Conservation (phyloP, 2,888 invertebrate genomes). For the Stomorhina lunata region DNA sequence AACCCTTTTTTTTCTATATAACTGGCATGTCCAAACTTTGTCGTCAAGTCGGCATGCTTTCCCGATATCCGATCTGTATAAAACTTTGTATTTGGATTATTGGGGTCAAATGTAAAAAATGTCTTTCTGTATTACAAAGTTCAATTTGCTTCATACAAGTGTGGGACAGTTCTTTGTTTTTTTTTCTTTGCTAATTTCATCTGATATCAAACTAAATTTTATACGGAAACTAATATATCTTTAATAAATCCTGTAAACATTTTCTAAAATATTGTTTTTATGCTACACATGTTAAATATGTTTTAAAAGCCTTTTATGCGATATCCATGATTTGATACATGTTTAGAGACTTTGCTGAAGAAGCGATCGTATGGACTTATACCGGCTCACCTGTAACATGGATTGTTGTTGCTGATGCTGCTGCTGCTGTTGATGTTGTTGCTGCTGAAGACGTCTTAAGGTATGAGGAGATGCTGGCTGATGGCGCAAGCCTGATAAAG, state of each 20-base stretch:
- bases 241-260: too few species aligned
- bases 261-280: background rate
- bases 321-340: constrained; percentile 29
- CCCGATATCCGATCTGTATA: too few species aligned
- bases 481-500: constrained; percentile 88
- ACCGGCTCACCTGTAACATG: constrained; percentile 76
- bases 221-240: too few species aligned
- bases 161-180: background rate
- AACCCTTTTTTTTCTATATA: too few species aligned
- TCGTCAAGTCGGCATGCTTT: too few species aligned
- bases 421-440: constrained; percentile 68
- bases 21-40: too few species aligned
- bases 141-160: too few species aligned
- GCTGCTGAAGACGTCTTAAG: constrained; percentile 81
- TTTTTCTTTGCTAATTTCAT: background rate
- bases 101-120: too few species aligned
- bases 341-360: background rate
- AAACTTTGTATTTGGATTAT: too few species aligned
- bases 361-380: constrained; percentile 2
- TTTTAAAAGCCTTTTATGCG: constrained; percentile 21
- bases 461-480: constrained; percentile 92
- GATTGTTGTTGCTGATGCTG: constrained; percentile 64
- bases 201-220: too few species aligned
- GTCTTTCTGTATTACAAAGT: too few species aligned
- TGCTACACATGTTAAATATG: constrained; percentile 29